Conservation (phyloP, 2,888 invertebrate species). For the Tuta absoluta region DNA sequence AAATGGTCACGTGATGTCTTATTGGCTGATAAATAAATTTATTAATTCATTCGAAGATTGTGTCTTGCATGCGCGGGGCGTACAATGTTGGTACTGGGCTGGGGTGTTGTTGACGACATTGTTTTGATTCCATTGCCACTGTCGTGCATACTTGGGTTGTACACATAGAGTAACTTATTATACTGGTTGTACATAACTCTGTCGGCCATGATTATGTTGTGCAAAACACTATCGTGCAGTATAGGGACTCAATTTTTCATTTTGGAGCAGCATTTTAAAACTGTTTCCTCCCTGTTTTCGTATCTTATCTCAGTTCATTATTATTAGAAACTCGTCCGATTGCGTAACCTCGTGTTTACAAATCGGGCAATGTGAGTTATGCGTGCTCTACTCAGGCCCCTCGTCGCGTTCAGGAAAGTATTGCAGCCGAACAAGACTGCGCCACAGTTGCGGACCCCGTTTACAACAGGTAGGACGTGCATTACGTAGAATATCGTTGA, state of each 20-base stretch:
- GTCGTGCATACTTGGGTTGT: too few species aligned
- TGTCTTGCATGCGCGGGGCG: too few species aligned
- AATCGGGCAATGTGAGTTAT: slow-evolving; percentile 65
- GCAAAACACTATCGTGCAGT: too few species aligned
- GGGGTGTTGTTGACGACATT: too few species aligned
- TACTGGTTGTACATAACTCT: too few species aligned
- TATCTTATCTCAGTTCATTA: slow-evolving; percentile 34
- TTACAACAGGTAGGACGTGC: slow-evolving; percentile 69
- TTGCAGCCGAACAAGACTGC: slow-evolving; percentile 54
- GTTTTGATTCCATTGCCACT: too few species aligned
- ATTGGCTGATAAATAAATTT: too few species aligned
- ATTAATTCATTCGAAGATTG: too few species aligned
- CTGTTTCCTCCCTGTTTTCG: slow-evolving; percentile 8
- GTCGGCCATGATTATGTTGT: too few species aligned
- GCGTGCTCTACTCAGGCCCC: slow-evolving; percentile 67
- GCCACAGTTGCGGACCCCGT: slow-evolving; percentile 65
- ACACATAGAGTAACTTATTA: too few species aligned
- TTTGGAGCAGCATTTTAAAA: neutral
- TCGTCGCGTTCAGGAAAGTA: slow-evolving; percentile 61
- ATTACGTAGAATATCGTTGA: slow-evolving; percentile 26
- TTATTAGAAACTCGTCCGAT: slow-evolving; percentile 39
- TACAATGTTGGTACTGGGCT: too few species aligned
- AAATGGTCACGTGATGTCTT: too few species aligned
- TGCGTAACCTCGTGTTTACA: slow-evolving; percentile 42
- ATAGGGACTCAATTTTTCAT: neutral